phyloP scores from a whole-genome alignment of 2,888 invertebrate species.

The Rhamnusium bicolor region DNA sequence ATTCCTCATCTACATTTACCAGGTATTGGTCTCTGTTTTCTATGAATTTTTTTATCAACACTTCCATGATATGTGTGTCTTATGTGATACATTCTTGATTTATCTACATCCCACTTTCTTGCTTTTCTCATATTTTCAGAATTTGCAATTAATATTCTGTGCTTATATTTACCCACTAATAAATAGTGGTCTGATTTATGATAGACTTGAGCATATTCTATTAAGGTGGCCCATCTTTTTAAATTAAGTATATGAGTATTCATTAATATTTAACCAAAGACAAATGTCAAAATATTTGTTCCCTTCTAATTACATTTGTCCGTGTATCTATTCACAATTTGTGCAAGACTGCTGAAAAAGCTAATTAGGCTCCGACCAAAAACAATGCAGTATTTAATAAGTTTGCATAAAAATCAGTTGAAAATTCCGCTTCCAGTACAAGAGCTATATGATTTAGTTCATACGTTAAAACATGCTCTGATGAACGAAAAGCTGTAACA shows the following conservation, averaged over 20 bases:
- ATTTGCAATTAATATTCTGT: neutral
- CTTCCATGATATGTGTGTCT: too few species aligned
- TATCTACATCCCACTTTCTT: neutral
- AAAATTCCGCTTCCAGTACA: slow-evolving; percentile 22
- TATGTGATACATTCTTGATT: neutral
- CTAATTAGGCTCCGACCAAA: slow-evolving; percentile 15
- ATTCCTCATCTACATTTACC: neutral
- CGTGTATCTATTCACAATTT: neutral
- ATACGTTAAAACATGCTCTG: slow-evolving; percentile 20
- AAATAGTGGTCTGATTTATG: neutral
- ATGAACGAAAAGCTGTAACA: slow-evolving; percentile 11
- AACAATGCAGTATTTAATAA: slow-evolving; percentile 21
- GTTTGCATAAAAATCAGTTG: slow-evolving; percentile 14
- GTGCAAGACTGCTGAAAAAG: slow-evolving; percentile 2
- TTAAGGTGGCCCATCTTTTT: neutral
- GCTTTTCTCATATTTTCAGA: neutral
- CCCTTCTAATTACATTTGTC: too few species aligned
- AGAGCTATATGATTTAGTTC: slow-evolving; percentile 21
- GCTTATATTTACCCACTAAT: neutral
- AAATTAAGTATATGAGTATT: neutral
- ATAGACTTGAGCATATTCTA: neutral
- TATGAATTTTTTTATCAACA: neutral
- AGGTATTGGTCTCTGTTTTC: neutral
- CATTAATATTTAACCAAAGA: too few species aligned
- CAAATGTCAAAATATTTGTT: too few species aligned